Percentiles rank a stretch among this genome's conserved stretches.
Conservation (phyloP, 2,888 invertebrate genomes). For the Pachycephus smyrnensis region DNA sequence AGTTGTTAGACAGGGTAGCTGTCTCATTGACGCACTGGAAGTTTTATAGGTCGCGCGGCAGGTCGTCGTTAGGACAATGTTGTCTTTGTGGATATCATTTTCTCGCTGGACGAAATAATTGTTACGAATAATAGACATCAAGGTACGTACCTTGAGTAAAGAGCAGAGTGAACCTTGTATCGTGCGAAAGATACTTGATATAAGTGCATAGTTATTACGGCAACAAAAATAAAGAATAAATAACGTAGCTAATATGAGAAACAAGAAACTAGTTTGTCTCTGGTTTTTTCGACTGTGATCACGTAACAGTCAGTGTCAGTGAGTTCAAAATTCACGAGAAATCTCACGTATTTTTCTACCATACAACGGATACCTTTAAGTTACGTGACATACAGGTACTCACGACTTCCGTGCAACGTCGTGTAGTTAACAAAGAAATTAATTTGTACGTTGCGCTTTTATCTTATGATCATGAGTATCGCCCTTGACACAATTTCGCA, state of each 20-base stretch:
- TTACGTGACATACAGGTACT: background rate
- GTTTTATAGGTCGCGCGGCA: background rate
- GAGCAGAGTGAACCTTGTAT: background rate
- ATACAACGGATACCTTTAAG: background rate
- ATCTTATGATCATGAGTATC: background rate
- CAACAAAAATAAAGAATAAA: background rate
- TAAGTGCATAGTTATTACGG: background rate
- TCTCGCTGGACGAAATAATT: background rate
- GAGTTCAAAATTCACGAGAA: background rate
- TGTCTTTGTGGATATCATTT: background rate
- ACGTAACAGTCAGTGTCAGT: background rate
- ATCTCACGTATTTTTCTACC: background rate
- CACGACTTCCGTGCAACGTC: background rate
- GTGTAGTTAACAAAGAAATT: background rate
- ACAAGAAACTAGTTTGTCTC: background rate
- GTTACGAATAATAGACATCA: background rate
- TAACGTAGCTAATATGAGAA: background rate
- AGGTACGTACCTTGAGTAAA: background rate
- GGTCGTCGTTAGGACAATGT: background rate
- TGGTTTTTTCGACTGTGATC: background rate
- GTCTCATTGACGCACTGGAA: background rate
- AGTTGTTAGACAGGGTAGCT: background rate
- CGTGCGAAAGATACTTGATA: background rate
- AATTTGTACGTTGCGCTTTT: background rate
- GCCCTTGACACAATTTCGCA: background rate